Conservation (phyloP, 2,888 invertebrate species). For the Drosophila nr. medialis region DNA sequence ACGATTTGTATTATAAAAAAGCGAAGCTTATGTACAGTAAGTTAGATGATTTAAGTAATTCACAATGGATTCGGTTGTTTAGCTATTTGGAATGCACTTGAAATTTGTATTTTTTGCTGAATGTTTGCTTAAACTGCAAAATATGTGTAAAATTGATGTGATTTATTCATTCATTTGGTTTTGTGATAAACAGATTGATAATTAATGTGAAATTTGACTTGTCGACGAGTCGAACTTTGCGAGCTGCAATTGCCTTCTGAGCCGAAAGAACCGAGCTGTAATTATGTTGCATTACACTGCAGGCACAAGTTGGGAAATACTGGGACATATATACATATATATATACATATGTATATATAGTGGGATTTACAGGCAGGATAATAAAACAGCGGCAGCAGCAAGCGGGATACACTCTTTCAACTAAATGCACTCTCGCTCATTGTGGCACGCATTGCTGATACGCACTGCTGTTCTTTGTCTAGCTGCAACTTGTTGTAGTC, state of each 20-base stretch:
- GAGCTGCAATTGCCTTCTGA: slow-evolving; percentile 64
- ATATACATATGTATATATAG: slow-evolving; percentile 34
- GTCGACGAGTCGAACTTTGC: slow-evolving; percentile 41
- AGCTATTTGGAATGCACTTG: slow-evolving; percentile 57
- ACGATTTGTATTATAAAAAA: slow-evolving; percentile 36
- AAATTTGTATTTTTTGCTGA: slow-evolving; percentile 9
- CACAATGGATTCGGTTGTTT: slow-evolving; percentile 23
- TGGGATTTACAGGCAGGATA: slow-evolving; percentile 39
- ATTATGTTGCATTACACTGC: slow-evolving; percentile 68
- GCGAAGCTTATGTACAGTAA: slow-evolving; percentile 39
- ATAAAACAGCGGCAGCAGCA: slow-evolving; percentile 12
- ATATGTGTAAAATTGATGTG: slow-evolving; percentile 1
- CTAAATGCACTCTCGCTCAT: slow-evolving; percentile 40
- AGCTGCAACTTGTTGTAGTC: slow-evolving; percentile 63
- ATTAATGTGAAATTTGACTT: slow-evolving; percentile 1
- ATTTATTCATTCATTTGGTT: not conserved
- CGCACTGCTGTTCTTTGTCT: slow-evolving; percentile 45
- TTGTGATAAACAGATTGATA: not conserved
- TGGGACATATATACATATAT: slow-evolving; percentile 25
- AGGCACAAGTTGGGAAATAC: slow-evolving; percentile 31
- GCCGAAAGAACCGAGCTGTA: slow-evolving; percentile 52
- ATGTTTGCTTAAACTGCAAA: slow-evolving; percentile 33
- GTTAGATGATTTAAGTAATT: slow-evolving; percentile 30
- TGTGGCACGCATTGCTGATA: slow-evolving; percentile 40
- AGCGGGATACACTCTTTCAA: slow-evolving; percentile 14